Percentiles rank a stretch among this genome's conserved stretches.
Evolutionary conservation across 1,140 invertebrate genomes (phyloP).

Genomic region (Tribolium castaneum): DNA sequence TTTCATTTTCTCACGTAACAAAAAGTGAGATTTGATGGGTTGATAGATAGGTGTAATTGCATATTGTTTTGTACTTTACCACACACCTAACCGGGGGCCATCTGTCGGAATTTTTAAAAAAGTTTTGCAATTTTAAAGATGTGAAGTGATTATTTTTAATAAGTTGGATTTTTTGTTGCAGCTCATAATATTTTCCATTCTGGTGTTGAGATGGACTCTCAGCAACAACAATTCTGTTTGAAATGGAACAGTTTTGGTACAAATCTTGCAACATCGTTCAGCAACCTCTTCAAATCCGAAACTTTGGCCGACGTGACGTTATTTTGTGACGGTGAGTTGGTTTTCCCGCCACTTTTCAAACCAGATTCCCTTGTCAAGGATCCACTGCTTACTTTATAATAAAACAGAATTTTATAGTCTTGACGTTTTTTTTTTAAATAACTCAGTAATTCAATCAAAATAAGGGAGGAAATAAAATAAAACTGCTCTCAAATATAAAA

Average conservation of each 20-base stretch:
- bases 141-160: not conserved
- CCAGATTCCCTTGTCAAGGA: too few species aligned
- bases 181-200: conserved; percentile 63
- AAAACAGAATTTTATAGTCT: too few species aligned
- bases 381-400: too few species aligned
- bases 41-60: not conserved
- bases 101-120: not conserved
- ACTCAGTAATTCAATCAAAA: too few species aligned
- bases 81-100: not conserved
- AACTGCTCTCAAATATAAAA: too few species aligned
- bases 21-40: not conserved
- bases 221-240: conserved; percentile 89
- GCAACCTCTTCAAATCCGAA: conserved; percentile 89
- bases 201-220: conserved; percentile 79
- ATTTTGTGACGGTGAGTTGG: conserved; percentile 86
- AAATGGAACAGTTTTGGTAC: conserved; percentile 93
- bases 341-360: too few species aligned
- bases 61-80: not conserved
- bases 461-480: too few species aligned
- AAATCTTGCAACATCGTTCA: conserved; percentile 88
- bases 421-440: too few species aligned
- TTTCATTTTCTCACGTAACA: not conserved
- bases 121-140: not conserved
- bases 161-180: conserved; percentile 53
- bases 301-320: conserved; percentile 89